Conservation (phyloP, 2,797 vertebrate species). For the Pyrocephalus nanus region DNA sequence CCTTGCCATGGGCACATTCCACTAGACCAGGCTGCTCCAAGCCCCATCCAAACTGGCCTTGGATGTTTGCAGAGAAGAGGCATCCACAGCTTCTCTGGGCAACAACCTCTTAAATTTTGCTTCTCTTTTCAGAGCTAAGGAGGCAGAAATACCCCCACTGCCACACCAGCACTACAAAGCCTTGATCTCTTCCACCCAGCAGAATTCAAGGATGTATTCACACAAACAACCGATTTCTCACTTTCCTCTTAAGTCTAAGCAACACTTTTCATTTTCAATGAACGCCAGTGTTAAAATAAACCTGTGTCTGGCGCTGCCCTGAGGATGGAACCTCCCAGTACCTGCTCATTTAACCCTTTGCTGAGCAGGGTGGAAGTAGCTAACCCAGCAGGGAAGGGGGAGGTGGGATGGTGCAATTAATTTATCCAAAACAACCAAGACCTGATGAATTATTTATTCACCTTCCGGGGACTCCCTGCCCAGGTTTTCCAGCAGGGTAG, state of each 20-base stretch:
- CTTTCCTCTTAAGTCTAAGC: background rate
- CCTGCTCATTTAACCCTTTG: background rate
- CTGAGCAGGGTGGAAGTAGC: background rate
- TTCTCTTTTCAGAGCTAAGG: background rate
- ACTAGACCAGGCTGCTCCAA: background rate
- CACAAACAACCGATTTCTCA: background rate
- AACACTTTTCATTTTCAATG: background rate
- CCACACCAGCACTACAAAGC: fast-evolving
- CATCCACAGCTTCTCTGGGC: background rate
- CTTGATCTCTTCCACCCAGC: background rate
- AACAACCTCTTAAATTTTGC: background rate
- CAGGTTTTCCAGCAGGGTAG: background rate
- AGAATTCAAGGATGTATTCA: background rate
- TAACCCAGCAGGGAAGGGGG: background rate
- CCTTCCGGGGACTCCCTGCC: background rate
- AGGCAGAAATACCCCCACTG: fast-evolving
- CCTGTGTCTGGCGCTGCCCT: background rate
- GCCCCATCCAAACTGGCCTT: background rate
- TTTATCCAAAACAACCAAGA: background rate
- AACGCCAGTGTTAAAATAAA: background rate
- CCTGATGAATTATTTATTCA: background rate
- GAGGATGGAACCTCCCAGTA: background rate
- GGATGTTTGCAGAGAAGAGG: background rate
- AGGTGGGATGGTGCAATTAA: background rate
- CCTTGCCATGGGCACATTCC: background rate